Conservation (phyloP, 2,113 vertebrate species). For the Trogon surrucura region DNA sequence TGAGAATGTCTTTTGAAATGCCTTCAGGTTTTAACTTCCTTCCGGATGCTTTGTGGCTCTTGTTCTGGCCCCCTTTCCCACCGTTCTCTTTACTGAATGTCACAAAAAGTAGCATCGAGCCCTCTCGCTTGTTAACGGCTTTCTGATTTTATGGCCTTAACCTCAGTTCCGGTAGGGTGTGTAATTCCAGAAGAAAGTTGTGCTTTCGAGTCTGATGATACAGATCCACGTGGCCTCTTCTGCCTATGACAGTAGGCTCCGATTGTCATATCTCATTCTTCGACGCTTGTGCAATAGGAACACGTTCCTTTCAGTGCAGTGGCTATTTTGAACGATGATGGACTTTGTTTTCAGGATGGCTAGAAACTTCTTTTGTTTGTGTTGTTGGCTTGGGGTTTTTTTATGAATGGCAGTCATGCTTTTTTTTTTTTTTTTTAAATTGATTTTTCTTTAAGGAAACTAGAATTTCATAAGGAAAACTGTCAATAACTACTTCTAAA, state of each 20-base stretch:
- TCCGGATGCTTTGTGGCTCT: not conserved
- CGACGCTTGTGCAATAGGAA: conserved; percentile 71
- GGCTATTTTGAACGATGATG: conserved; percentile 57
- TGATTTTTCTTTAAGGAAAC: conserved; percentile 10
- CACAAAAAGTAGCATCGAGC: conserved; percentile 58
- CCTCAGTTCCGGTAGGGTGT: not conserved
- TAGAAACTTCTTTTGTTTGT: not conserved
- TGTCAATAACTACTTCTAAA: conserved; percentile 27
- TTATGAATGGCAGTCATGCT: not conserved
- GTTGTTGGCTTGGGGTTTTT: not conserved
- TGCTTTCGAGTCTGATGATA: conserved; percentile 45
- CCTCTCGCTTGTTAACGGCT: conserved; percentile 31
- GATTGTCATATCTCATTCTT: conserved; percentile 58
- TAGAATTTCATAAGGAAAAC: conserved; percentile 28
- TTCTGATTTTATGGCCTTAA: conserved; percentile 59
- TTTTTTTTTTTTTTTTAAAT: not conserved
- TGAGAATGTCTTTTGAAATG: not conserved
- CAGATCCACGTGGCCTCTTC: conserved; percentile 31
- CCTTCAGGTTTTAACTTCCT: not conserved
- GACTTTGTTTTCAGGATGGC: conserved; percentile 37
- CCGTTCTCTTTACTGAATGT: not conserved
- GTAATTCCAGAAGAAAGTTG: conserved; percentile 46
- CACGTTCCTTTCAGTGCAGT: conserved; percentile 52
- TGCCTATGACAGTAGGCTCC: conserved; percentile 50
- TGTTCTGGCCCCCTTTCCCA: not conserved